phyloP scores from a whole-genome alignment of 2,888 invertebrate species.

The Muschampia plurimacula region DNA sequence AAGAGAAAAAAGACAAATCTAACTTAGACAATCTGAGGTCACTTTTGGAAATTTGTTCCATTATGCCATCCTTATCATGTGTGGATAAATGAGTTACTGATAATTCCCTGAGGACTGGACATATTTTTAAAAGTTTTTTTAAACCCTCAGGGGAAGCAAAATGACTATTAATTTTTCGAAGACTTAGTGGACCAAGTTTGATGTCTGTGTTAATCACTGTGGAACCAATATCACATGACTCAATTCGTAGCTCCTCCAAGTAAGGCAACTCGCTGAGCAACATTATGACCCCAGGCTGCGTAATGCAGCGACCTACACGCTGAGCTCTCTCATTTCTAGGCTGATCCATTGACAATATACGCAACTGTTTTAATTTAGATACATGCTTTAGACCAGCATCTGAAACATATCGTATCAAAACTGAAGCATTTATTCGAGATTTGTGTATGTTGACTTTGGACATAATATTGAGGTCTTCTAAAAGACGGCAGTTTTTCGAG shows the following conservation, averaged over 20 bases:
- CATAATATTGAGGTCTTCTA: slow-evolving; percentile 80
- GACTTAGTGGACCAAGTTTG: slow-evolving; percentile 71
- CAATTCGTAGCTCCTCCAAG: slow-evolving; percentile 76
- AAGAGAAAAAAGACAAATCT: slow-evolving; percentile 79
- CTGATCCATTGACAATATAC: slow-evolving; percentile 77
- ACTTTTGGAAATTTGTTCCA: slow-evolving; percentile 71
- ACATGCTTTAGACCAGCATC: slow-evolving; percentile 73
- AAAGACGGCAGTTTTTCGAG: slow-evolving; percentile 66
- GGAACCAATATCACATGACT: slow-evolving; percentile 81
- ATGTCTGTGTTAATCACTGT: slow-evolving; percentile 70
- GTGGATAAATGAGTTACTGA: slow-evolving; percentile 77
- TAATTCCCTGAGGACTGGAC: slow-evolving; percentile 73
- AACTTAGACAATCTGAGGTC: slow-evolving; percentile 68
- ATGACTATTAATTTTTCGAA: slow-evolving; percentile 78
- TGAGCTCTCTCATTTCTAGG: slow-evolving; percentile 75
- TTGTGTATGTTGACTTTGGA: slow-evolving; percentile 79
- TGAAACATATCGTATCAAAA: slow-evolving; percentile 77
- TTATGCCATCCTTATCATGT: slow-evolving; percentile 74
- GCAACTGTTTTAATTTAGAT: slow-evolving; percentile 69
- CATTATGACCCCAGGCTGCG: slow-evolving; percentile 76
- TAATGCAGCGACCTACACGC: slow-evolving; percentile 75
- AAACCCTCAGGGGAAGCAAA: slow-evolving; percentile 77
- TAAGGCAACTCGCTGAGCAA: slow-evolving; percentile 71
- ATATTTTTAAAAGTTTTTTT: slow-evolving; percentile 72
- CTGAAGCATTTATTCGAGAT: slow-evolving; percentile 79